These are phyloP conservation scores for Chiloscyllium plagiosum DNA, from an alignment of 2,113 vertebrate species.

Conservation along the genomic window DNA sequence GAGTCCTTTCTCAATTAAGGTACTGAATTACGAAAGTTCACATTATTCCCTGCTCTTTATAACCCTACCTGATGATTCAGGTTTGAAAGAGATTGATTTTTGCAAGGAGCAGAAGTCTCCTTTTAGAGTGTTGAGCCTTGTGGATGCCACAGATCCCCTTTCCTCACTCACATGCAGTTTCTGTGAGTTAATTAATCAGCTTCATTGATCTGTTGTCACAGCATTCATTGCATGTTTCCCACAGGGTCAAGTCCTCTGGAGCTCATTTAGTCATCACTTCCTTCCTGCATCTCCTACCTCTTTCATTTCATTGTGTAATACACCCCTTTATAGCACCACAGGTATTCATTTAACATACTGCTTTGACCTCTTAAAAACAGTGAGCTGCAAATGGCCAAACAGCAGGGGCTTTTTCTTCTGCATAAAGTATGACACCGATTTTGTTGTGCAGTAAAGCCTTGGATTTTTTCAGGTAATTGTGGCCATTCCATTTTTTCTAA, in stretches of 20 bases:
- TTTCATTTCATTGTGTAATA: neutral
- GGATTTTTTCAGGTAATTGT: neutral
- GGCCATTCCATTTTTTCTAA: neutral
- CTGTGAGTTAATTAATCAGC: slow-evolving; percentile 16
- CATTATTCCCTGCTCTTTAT: neutral
- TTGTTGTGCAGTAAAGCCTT: neutral
- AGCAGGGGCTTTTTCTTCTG: neutral
- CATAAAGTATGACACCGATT: neutral
- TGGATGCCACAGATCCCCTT: neutral
- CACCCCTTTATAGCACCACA: neutral
- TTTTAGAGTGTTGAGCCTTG: neutral
- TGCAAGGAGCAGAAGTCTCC: neutral
- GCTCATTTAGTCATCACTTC: neutral
- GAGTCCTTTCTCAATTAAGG: slow-evolving; percentile 27
- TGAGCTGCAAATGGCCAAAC: neutral
- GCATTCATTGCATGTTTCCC: neutral
- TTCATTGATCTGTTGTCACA: slow-evolving; percentile 4
- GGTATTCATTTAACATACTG: neutral
- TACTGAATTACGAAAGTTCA: slow-evolving; percentile 18
- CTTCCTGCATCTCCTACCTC: neutral
- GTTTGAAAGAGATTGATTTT: slow-evolving; percentile 28
- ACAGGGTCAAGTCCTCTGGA: neutral
- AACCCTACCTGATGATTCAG: neutral
- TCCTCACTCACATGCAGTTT: neutral
- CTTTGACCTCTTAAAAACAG: neutral